Evolutionary conservation across 1,140 invertebrate genomes (phyloP), one percentile per base, ranked within the genome.

Genomic region (Diprion similis): DNA sequence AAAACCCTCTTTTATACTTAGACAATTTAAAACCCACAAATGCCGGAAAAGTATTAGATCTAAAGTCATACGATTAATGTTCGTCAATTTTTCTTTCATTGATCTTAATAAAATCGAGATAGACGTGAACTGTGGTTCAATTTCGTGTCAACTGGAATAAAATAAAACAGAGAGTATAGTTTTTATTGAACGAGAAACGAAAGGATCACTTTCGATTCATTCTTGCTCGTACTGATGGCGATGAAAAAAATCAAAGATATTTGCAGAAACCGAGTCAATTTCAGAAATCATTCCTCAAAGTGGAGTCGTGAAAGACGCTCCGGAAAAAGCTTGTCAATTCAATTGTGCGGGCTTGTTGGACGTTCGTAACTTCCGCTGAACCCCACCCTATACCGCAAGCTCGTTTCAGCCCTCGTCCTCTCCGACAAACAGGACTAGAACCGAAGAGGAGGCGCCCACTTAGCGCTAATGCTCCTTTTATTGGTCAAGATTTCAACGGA

Each of bases 401-500:
- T 76, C 73, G 79, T 78, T 75, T 73, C 74, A 83, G 78, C 77
- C 78, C 78, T 78, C 71, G 51, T 69, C 73, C 83, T 81, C 80
- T 76, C 74, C 78, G 73, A 74, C 77, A 83, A 83, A 81, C 82
- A 83, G 78, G 79, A 80, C 78, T 78, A 80, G 80, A 78, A 82
- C 76, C 75, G 77, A 59, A 9, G 51, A 17, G 73, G 80, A 80
- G 73, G 81, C 82, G 79, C 79, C 80, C 82, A 83, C 83, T 84
- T 82, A 83, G 71, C 81, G 79, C 66, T 84, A 84, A 84, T 84
- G 78, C 82, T 76, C 77, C 83, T 83, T 84, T 83, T 83, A 84
- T 84, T 84, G 83, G 83, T 81, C 80, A 84, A 82, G 79, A 83
- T 81, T 75, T 74, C 76, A 78, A 75, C 74, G 72, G 75, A 79